phyloP scores from a whole-genome alignment of 2,888 invertebrate species.

The Eurytoma californica region DNA sequence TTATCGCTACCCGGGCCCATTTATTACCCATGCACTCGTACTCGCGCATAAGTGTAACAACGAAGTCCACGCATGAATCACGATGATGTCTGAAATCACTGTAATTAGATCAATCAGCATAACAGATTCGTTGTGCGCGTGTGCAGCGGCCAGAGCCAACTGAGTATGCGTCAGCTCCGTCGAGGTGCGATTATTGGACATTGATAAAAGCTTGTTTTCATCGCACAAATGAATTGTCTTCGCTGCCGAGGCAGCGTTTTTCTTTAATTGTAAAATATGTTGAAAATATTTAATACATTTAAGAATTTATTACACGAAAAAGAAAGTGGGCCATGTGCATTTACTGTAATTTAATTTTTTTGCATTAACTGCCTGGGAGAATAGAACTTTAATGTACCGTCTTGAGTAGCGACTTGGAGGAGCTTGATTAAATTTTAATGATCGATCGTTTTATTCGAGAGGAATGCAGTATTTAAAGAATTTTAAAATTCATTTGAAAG shows the following conservation, averaged over 20 bases:
- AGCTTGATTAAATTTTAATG: too few species aligned
- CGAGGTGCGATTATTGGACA: slow-evolving; percentile 41
- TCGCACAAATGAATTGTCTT: slow-evolving; percentile 58
- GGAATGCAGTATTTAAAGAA: too few species aligned
- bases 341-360: too few species aligned
- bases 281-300: too few species aligned
- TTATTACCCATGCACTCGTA: slow-evolving; percentile 2
- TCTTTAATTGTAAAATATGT: too few species aligned
- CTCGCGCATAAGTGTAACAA: slow-evolving; percentile 19
- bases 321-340: too few species aligned
- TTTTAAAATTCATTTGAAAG: too few species aligned
- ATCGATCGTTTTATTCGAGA: too few species aligned
- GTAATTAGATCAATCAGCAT: slow-evolving; percentile 43
- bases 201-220: slow-evolving; percentile 57
- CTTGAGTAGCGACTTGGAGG: too few species aligned
- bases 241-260: not conserved
- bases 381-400: too few species aligned
- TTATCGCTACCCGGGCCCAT: slow-evolving; percentile 2
- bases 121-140: not conserved
- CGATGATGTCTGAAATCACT: slow-evolving; percentile 28
- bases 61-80: slow-evolving; percentile 29
- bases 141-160: not conserved
- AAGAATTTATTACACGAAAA: too few species aligned
- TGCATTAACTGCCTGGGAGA: too few species aligned
- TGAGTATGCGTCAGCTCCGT: not conserved